phyloP scores from a whole-genome alignment of 1,140 invertebrate genomes.

The Amphibalanus amphitrite region DNA sequence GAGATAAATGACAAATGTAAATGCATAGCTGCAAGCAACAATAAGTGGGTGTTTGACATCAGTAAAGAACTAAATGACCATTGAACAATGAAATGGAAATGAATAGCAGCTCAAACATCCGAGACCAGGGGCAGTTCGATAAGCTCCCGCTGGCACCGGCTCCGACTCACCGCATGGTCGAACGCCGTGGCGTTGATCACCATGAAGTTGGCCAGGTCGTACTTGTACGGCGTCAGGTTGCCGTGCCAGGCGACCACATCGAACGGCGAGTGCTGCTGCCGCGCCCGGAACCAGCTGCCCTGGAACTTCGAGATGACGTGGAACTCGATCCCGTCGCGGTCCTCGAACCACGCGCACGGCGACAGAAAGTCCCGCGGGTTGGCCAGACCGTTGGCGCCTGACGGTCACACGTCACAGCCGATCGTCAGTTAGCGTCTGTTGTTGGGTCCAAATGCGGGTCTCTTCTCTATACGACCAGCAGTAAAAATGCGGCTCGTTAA shows the following conservation, averaged over 20 bases:
- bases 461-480: no score
- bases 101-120: no score
- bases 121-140: no score
- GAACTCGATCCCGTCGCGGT: slow-evolving; percentile 42
- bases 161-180: slow-evolving; percentile 79
- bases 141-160: no score
- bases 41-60: slow-evolving; percentile 6
- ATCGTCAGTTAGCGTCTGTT: no score
- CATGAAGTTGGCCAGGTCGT: slow-evolving; percentile 82
- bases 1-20: neutral
- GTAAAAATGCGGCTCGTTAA: no score
- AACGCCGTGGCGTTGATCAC: slow-evolving; percentile 91
- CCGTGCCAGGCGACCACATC: slow-evolving; percentile 99
- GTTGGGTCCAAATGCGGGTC: no score
- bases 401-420: slow-evolving; percentile 7
- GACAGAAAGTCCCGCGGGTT: slow-evolving; percentile 88
- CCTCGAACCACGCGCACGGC: slow-evolving; percentile 71
- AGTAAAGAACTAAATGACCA: neutral
- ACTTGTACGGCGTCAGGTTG: slow-evolving; percentile 97
- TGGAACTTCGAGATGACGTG: slow-evolving; percentile 78
- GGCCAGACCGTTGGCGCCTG: slow-evolving; percentile 86
- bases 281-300: slow-evolving; percentile 61
- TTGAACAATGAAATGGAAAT: neutral
- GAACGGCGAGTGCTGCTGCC: slow-evolving; percentile 74
- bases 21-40: neutral